Evolutionary conservation across 1,140 invertebrate genomes (phyloP), one percentile per base, ranked within the genome.

Genomic region (Lepidurus arcticus): DNA sequence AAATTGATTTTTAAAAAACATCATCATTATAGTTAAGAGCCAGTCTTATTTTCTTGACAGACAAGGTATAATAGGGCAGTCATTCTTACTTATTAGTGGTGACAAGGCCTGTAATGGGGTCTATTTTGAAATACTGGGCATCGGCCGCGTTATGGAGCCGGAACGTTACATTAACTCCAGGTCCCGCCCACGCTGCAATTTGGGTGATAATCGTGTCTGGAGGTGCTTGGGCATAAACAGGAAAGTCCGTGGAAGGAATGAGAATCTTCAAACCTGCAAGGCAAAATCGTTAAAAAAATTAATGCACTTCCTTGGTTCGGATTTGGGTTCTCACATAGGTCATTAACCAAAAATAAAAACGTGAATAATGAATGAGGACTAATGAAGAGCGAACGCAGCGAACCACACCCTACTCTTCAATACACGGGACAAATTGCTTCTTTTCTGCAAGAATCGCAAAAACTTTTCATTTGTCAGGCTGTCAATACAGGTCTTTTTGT

Each of bases 81-180:
- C 16, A 42, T 7, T 13, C 24, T n/a, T 76, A 76, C 75, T 76
- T 76, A 24, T 44, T 10, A 26, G 75, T 76, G 75, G 75, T 76
- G 24, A 76, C n/a, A 16, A 45, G 21, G 43, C 75, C 75, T 10
- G 75, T 45, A 45, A 34, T 42, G 24, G 34, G 11, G 47, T 76
- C 75, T 26, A 76, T 45, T 34, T 34, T 47, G 43, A 76, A 76
- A 45, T 53, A 76, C 16, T 13, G 21, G 7, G 75, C 75, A 45
- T 76, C 75, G 75, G 75, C 11, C 34, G 75, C 24, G 42, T 76
- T 76, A 47, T 45, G 47, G 42, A 76, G 34, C 43, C 75, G 75
- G 42, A 45, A 76, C 24, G 43, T 44, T 8, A 76, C 44, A 13
- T 44, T 44, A 7, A 44, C 16, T 16, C 43, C 44, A 9, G 43